Base-by-base conservation (phyloP, 2,113 vertebrate species). In the Strigops habroptila region DNA sequence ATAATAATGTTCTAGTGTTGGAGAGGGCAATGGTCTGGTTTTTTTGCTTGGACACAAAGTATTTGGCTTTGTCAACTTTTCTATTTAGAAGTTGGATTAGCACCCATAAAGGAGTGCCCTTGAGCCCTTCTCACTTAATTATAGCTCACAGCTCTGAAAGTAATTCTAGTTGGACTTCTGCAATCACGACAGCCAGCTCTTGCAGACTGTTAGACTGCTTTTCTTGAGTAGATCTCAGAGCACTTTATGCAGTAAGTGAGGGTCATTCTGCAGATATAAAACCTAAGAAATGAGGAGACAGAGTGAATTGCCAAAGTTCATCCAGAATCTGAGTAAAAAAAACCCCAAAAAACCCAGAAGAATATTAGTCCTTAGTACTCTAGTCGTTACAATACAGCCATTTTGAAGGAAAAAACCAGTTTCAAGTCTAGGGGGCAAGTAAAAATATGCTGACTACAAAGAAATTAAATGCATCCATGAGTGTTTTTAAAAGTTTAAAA, bases 31-130 rank as follows among this genome's bases (percentile, higher is more conserved):
- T 63, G 78, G 94, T 95, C 44, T 51, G 18, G 3, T 31, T 37
- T 86, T 91, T 43, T 44, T 62, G 80, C 81, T 82, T 74, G 88
- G 52, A 79, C 52, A 68, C 35, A 43, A 87, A 90, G 48, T 85
- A 86, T 97, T 96, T 86, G 71, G 39, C 52, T 94, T 87, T 96
- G 37, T 96, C 31, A 49, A 90, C 78, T 96, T 69, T 85, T 88
- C 82, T 51, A 64, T 88, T 92, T 79, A 86, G 88, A 88, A 91
- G 73, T 37, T 94, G 86, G 85, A 82, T 88, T 83, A 86, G 44
- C 91, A 91, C 14, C 65, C 67, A 48, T 71, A 90, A 93, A 83
- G 33, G 18, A 76, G 39, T 60, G 44, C 57, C 57, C 55, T 76
- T 65, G 73, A 82, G 64, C 39, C 27, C 57, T 74, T 44, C 48